Percentiles rank a stretch among this genome's conserved stretches.
Evolutionary conservation across 2,797 vertebrate genomes (phyloP).

Genomic region (Sparidentex hasta): DNA sequence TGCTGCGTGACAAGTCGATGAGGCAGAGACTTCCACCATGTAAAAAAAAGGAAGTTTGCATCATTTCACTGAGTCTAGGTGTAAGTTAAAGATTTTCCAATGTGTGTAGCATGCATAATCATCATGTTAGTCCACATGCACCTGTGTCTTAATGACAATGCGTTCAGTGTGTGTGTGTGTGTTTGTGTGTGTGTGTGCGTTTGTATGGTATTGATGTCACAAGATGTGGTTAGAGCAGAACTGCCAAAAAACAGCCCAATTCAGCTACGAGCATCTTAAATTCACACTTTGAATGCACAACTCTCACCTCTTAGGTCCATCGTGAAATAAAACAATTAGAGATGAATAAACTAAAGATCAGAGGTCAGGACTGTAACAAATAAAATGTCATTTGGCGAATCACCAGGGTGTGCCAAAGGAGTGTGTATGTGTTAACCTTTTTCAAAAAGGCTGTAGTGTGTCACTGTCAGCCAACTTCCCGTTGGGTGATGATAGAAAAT

Average conservation of each 20-base stretch:
- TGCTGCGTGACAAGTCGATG: not conserved
- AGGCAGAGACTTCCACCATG: too few species aligned
- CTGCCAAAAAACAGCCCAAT: not conserved
- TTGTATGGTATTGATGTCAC: too few species aligned
- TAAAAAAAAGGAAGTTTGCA: too few species aligned
- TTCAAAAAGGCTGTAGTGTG: not conserved
- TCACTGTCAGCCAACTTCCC: constrained; percentile 1
- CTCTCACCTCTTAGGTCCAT: not conserved
- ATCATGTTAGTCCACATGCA: too few species aligned
- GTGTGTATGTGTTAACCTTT: not conserved
- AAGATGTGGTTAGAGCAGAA: not conserved
- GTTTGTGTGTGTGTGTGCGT: accelerated
- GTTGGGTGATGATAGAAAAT: constrained; percentile 3
- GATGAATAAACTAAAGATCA: not conserved
- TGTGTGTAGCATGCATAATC: too few species aligned
- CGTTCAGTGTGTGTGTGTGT: not conserved
- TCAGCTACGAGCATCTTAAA: not conserved
- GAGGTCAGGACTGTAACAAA: not conserved
- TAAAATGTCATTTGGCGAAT: not conserved
- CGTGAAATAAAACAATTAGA: too few species aligned
- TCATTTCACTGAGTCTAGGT: not conserved
- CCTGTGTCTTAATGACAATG: not conserved
- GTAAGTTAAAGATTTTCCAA: not conserved
- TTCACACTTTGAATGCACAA: not conserved
- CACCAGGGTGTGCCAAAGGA: too few species aligned